These are phyloP conservation scores for Drosophila differens DNA, from an alignment of 2,888 invertebrate genomes.

Conservation along the genomic window DNA sequence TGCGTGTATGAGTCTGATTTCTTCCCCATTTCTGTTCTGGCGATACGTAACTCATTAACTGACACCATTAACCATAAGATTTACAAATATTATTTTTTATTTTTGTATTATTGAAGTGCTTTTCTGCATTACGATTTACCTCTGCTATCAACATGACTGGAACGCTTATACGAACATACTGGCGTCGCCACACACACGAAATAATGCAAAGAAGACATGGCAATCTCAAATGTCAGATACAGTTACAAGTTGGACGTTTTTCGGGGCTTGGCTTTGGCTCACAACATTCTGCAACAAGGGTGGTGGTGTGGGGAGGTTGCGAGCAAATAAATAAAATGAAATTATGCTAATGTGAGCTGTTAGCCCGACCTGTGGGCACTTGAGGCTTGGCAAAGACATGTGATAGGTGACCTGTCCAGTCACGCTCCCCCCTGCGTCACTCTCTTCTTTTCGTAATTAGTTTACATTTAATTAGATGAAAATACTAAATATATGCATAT, in stretches of 20 bases:
- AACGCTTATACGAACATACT: slow-evolving; percentile 25
- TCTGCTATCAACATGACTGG: background rate
- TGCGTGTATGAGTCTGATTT: slow-evolving; percentile 12
- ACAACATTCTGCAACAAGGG: background rate
- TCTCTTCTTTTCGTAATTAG: background rate
- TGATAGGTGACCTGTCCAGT: slow-evolving; percentile 11
- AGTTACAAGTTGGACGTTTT: slow-evolving; percentile 18
- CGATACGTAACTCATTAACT: slow-evolving; percentile 40
- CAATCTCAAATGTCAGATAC: slow-evolving; percentile 28
- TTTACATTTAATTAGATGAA: slow-evolving; percentile 53
- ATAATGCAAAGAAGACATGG: background rate
- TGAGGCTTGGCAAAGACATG: slow-evolving; percentile 37
- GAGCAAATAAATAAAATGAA: slow-evolving; percentile 16
- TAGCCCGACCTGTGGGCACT: slow-evolving; percentile 6
- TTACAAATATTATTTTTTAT: background rate
- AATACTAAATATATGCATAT: slow-evolving; percentile 6
- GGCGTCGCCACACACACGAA: slow-evolving; percentile 9
- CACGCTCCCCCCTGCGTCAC: background rate
- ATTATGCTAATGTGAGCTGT: slow-evolving; percentile 31
- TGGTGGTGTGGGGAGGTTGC: background rate
- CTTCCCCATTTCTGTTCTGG: slow-evolving; percentile 17
- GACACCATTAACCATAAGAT: slow-evolving; percentile 17
- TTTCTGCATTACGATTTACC: slow-evolving; percentile 12
- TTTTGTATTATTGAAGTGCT: slow-evolving; percentile 15
- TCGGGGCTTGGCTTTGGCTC: slow-evolving; percentile 43